A percentile compares a stretch with the other conserved stretches of the same genome.
These are phyloP conservation scores for Glossophaga mutica DNA, from an alignment of 2,797 vertebrate genomes.

Conservation along the genomic window DNA sequence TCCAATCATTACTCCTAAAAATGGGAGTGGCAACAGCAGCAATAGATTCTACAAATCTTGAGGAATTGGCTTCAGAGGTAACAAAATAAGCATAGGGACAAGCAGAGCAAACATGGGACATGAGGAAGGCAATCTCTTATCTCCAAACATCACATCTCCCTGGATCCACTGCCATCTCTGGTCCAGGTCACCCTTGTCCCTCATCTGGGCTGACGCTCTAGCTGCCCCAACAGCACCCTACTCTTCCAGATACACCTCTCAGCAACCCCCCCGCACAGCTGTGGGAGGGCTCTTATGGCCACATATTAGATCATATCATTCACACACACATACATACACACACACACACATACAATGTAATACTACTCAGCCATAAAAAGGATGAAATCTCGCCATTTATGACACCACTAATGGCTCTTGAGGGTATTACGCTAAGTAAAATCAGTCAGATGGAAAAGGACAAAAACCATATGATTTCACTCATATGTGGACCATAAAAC, in stretches of 20 bases:
- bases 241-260: background rate
- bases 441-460: background rate
- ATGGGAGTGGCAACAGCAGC: background rate
- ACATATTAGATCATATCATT: background rate
- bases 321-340: background rate
- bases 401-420: background rate
- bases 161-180: background rate
- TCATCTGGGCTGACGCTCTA: background rate
- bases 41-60: background rate
- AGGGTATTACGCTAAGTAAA: background rate
- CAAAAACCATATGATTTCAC: background rate
- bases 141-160: background rate
- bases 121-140: background rate
- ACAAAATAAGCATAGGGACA: background rate
- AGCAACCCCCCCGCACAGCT: background rate
- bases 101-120: background rate
- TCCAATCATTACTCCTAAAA: slow-evolving; percentile 24
- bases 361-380: background rate
- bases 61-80: background rate
- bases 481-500: background rate
- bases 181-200: background rate
- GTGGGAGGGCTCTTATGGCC: background rate
- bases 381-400: background rate
- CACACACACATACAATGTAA: background rate
- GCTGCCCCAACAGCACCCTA: background rate